Conservation (phyloP, 2,888 invertebrate species). For the Automeris io region DNA sequence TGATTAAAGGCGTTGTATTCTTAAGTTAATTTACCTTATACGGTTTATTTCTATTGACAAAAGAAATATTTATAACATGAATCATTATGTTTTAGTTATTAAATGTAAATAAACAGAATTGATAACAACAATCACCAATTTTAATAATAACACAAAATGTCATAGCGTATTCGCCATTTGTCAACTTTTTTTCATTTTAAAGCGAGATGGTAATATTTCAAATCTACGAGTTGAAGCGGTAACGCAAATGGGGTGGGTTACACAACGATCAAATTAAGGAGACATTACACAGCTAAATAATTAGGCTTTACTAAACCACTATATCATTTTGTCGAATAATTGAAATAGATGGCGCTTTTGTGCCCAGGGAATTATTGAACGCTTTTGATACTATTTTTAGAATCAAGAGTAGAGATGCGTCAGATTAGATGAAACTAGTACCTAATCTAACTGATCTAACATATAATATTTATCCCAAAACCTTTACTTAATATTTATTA, state of each 20-base stretch:
- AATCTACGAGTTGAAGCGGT: conserved; percentile 23
- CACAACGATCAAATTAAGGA: conserved; percentile 32
- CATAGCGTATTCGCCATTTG: conserved; percentile 61
- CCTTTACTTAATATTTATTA: too few species aligned
- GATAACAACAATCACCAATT: conserved; percentile 38
- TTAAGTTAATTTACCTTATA: conserved; percentile 14
- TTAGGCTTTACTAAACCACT: neutral
- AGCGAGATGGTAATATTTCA: conserved; percentile 4
- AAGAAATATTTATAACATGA: conserved; percentile 13
- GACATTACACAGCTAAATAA: conserved; percentile 11
- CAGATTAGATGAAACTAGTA: too few species aligned
- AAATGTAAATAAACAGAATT: conserved; percentile 31
- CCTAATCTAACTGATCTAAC: too few species aligned
- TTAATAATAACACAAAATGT: conserved; percentile 50
- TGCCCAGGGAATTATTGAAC: conserved; percentile 67
- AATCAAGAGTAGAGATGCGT: neutral
- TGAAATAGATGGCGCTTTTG: conserved; percentile 59
- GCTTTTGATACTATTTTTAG: conserved; percentile 55
- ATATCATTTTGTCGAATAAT: conserved; percentile 2
- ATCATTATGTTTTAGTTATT: conserved; percentile 47
- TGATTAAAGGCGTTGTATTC: conserved; percentile 20
- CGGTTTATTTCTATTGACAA: conserved; percentile 6
- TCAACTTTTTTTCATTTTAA: conserved; percentile 29
- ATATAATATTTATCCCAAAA: too few species aligned
- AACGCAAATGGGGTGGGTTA: conserved; percentile 20